phyloP scores from a whole-genome alignment of 2,888 invertebrate genomes.

The Drosophila formosana region DNA sequence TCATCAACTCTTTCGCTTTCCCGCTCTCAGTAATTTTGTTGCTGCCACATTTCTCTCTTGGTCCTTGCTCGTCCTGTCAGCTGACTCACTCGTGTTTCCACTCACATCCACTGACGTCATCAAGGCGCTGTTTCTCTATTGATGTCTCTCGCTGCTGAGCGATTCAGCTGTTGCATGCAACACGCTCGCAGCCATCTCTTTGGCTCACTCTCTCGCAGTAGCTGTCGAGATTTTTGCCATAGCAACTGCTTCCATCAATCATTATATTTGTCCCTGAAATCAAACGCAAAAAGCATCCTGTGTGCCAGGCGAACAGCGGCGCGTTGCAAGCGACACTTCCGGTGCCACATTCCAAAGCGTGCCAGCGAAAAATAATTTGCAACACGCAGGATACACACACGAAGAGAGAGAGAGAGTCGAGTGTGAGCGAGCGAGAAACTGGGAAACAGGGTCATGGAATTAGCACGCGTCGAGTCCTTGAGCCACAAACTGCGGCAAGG shows the following conservation, averaged over 20 bases:
- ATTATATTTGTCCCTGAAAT: conserved; percentile 83
- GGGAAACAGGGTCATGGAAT: conserved; percentile 64
- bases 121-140: not conserved
- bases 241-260: conserved; percentile 77
- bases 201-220: not conserved
- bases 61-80: not conserved
- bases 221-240: conserved; percentile 58
- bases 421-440: conserved; percentile 26
- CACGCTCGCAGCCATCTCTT: not conserved
- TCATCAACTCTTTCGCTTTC: not conserved
- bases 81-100: not conserved
- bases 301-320: conserved; percentile 72
- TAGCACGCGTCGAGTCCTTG: conserved; percentile 63
- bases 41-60: not conserved
- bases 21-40: not conserved
- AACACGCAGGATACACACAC: conserved; percentile 32
- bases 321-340: conserved; percentile 53
- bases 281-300: conserved; percentile 84
- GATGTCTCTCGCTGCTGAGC: not conserved
- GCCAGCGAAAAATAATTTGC: conserved; percentile 31
- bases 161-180: conserved; percentile 39
- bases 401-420: not conserved
- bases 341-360: conserved; percentile 59
- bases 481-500: conserved; percentile 53
- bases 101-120: conserved; percentile 1